These are phyloP conservation scores for Tetraneura akinire DNA, from an alignment of 1,140 invertebrate species.

Conservation along the genomic window DNA sequence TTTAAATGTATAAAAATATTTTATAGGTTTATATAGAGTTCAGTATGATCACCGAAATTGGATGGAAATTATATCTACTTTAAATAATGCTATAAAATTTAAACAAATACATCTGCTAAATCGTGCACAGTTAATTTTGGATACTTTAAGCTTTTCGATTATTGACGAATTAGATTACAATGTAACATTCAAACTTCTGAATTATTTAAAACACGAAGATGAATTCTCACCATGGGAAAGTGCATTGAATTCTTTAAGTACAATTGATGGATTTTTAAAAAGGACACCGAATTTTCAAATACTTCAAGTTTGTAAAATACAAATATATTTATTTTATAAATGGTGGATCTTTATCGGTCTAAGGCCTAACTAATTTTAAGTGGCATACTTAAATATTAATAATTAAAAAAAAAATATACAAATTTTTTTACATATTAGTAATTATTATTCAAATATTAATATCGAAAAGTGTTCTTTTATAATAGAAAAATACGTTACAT, in stretches of 20 bases:
- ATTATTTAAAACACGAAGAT: constrained; percentile 62
- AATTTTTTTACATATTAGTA: no score
- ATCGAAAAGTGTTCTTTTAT: no score
- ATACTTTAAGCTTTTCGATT: constrained; percentile 75
- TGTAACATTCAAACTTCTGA: constrained; percentile 64
- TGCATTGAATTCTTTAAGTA: constrained; percentile 59
- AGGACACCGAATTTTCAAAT: constrained; percentile 58
- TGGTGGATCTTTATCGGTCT: no score
- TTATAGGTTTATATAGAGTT: constrained; percentile 70
- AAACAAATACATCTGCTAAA: constrained; percentile 69
- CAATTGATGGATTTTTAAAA: constrained; percentile 60
- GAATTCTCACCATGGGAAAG: constrained; percentile 63
- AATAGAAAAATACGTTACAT: no score
- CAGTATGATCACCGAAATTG: constrained; percentile 76
- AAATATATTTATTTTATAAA: no score
- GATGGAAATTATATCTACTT: constrained; percentile 65
- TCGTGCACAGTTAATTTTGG: constrained; percentile 77
- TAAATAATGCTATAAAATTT: constrained; percentile 62
- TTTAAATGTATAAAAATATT: no score
- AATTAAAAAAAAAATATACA: no score
- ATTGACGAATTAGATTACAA: constrained; percentile 69
- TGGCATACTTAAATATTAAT: no score
- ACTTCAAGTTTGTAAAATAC: constrained; percentile 61
- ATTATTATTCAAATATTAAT: no score
- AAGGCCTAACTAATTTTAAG: no score